Evolutionary conservation across 1,140 invertebrate species (phyloP).

Genomic region (Apis cerana): DNA sequence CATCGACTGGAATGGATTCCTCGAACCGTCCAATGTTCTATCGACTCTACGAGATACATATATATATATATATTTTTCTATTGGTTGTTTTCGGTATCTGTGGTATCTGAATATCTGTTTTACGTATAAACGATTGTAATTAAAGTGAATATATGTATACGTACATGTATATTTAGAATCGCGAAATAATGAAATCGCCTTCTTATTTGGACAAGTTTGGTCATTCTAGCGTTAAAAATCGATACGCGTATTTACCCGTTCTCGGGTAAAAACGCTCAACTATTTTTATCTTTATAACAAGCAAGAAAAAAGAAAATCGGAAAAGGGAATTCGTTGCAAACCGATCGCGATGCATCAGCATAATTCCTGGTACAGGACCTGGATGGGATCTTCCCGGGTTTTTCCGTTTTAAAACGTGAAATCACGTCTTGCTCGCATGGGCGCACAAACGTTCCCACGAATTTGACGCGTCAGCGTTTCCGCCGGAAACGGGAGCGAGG

Average conservation of each 20-base stretch:
- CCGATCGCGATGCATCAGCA: constrained; percentile 8
- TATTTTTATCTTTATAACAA: background rate
- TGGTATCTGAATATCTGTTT: too few species aligned
- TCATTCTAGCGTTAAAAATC: too few species aligned
- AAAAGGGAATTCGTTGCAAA: background rate
- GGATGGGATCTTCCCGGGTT: background rate
- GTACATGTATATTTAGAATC: too few species aligned
- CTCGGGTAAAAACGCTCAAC: too few species aligned
- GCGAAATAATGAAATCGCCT: too few species aligned
- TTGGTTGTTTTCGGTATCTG: background rate
- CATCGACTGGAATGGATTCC: constrained; percentile 20
- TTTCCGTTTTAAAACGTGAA: constrained; percentile 19
- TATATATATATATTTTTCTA: too few species aligned
- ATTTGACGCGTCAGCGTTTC: constrained; percentile 46
- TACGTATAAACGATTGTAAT: too few species aligned
- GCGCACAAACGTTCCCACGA: constrained; percentile 25
- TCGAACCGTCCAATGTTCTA: background rate
- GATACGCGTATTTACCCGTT: too few species aligned
- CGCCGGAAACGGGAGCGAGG: background rate
- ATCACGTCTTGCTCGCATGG: constrained; percentile 41
- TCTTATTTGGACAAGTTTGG: too few species aligned
- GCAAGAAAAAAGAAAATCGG: background rate
- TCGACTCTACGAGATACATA: background rate
- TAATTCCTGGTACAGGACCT: constrained; percentile 17
- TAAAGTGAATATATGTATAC: background rate